These are phyloP conservation scores for Galerucella pusilla DNA, from an alignment of 2,888 invertebrate genomes.

Conservation along the genomic window DNA sequence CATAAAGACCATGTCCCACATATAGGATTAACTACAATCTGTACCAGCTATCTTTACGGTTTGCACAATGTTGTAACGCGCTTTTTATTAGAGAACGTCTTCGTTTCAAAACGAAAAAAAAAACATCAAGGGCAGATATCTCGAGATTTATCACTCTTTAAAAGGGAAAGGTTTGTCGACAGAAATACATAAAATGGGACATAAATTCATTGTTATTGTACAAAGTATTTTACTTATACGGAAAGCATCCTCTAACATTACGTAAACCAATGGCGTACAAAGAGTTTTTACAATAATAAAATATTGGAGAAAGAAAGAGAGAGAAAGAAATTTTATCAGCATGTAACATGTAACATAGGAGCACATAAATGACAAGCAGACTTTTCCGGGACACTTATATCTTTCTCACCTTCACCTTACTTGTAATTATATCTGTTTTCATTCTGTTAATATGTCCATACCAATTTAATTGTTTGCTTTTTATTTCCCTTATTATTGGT, in stretches of 20 bases:
- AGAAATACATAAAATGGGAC: conserved; percentile 18
- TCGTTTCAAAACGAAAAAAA: conserved; percentile 21
- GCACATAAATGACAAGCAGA: no score
- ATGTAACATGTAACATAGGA: no score
- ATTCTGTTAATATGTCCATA: no score
- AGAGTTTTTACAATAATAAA: background rate
- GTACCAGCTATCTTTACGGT: conserved; percentile 26
- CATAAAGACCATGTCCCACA: conserved; percentile 52
- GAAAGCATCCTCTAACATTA: background rate
- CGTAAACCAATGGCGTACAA: background rate
- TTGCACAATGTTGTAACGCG: conserved; percentile 23
- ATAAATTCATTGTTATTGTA: conserved; percentile 24
- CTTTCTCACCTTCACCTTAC: no score
- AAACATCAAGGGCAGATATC: conserved; percentile 32
- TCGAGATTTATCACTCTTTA: conserved; percentile 26
- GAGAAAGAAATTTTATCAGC: no score
- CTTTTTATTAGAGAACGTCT: conserved; percentile 35
- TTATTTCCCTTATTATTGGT: no score
- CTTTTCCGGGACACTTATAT: no score
- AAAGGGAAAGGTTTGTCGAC: conserved; percentile 34
- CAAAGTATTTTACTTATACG: background rate
- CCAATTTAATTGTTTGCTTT: no score
- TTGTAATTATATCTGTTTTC: no score
- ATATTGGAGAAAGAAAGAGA: background rate
- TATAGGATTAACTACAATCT: conserved; percentile 37